Base-by-base conservation (phyloP, 2,113 vertebrate genomes). In the Calidris pygmaea region DNA sequence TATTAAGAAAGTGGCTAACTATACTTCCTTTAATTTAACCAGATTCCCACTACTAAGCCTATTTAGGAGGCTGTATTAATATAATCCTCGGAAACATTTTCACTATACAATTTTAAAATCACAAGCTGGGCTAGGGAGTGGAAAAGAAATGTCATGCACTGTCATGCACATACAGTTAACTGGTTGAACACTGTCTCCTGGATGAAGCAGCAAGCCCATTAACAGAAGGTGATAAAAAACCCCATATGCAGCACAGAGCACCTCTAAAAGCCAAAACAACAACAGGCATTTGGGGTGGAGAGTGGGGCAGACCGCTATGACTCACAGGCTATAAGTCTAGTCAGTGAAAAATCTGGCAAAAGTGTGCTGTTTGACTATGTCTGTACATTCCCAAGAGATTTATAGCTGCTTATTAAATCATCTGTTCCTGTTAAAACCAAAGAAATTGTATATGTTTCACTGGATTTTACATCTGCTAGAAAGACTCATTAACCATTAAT, bases 331-430 rank as follows among this genome's bases (percentile, higher is more conserved):
- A 3, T 68, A 92, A 94, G 80, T 90, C 81, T 95, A 92, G 80
- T 90, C 92, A 60, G 71, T 55, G 94, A 87, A 96, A 97, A 94
- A 87, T 59, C 66, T 89, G 77, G 85, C 94, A 97, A 83, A 92
- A 95, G 60, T 37, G 41, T 48, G 43, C 87, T 80, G 74, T 90
- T 96, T 80, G 93, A 94, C 81, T 95, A 39, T 52, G 62, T 83
- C 94, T 96, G 78, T 87, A 59, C 73, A 68, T 76, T 96, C 94
- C 88, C 90, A 60, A 81, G 81, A 95, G 94, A 96, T 92, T 96
- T 94, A 96, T 91, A 95, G 86, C 75, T 84, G 87, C 91, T 96
- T 95, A 96, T 91, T 95, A 95, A 96, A 93, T 96, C 79, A 96
- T 88, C 90, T 85, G 65, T 79, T 97, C 77, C 87, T 85, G 80